phyloP scores from a whole-genome alignment of 2,797 vertebrate species.

The Syngnathus rostellatus region DNA sequence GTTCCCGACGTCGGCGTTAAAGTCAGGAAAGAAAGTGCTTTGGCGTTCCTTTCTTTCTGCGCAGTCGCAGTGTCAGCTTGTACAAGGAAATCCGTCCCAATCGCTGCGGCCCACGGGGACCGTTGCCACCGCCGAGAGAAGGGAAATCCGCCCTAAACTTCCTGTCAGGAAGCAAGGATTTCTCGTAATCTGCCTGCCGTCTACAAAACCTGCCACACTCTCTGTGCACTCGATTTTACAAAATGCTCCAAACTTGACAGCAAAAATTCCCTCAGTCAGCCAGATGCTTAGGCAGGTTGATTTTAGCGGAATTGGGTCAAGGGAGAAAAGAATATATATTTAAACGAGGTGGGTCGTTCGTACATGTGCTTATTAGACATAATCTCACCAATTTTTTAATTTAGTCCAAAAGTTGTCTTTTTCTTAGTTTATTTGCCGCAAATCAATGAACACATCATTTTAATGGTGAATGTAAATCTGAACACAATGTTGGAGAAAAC shows the following conservation, averaged over 20 bases:
- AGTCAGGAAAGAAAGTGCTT: conserved; percentile 40
- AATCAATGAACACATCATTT: too few species aligned
- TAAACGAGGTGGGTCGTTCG: too few species aligned
- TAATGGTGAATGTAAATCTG: too few species aligned
- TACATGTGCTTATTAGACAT: too few species aligned
- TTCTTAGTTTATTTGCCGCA: too few species aligned
- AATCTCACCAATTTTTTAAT: too few species aligned
- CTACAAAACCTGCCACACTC: not conserved
- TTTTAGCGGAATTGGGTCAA: not conserved
- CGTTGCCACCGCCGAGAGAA: conserved; percentile 31
- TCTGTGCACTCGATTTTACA: not conserved
- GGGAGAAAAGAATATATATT: too few species aligned
- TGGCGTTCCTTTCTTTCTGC: conserved; percentile 16
- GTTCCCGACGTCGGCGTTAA: not conserved
- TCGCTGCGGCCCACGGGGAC: conserved; percentile 62
- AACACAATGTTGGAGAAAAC: too few species aligned
- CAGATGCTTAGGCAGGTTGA: not conserved
- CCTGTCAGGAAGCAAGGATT: conserved; percentile 65
- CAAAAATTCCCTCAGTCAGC: not conserved
- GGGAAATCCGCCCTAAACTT: conserved; percentile 76
- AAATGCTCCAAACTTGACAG: not conserved
- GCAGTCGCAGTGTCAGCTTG: conserved; percentile 31
- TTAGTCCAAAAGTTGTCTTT: too few species aligned
- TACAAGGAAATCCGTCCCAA: conserved; percentile 75
- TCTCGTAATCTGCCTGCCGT: conserved; percentile 34